Percentiles rank a stretch among this genome's conserved stretches.
These are phyloP conservation scores for Apis laboriosa DNA, from an alignment of 1,140 invertebrate species.

Conservation along the genomic window DNA sequence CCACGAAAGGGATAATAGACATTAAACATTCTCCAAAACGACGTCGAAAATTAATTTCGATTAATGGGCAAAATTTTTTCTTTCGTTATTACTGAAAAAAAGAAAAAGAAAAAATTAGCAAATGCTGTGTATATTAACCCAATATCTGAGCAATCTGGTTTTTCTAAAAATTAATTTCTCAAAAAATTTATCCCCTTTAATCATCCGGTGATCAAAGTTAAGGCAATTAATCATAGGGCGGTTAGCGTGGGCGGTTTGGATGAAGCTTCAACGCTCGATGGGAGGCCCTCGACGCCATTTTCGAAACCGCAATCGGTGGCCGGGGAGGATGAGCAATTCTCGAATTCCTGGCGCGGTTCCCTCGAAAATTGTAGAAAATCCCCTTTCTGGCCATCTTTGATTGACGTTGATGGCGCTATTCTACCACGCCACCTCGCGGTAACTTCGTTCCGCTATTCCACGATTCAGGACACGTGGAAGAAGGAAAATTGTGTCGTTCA, in stretches of 20 bases:
- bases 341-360: slow-evolving; percentile 35
- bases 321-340: slow-evolving; percentile 2
- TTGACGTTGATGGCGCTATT: slow-evolving; percentile 19
- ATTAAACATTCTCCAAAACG: too few relatives aligned
- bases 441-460: not conserved
- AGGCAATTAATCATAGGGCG: not conserved
- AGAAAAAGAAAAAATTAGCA: too few relatives aligned
- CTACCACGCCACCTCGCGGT: too few relatives aligned
- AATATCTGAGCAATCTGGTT: too few relatives aligned
- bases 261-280: not conserved
- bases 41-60: too few relatives aligned
- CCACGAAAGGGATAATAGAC: too few relatives aligned
- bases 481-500: not conserved
- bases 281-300: slow-evolving; percentile 10
- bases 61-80: too few relatives aligned
- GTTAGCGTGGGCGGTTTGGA: not conserved
- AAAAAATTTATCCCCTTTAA: not conserved
- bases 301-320: slow-evolving; percentile 41
- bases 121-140: too few relatives aligned
- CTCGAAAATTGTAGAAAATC: slow-evolving; percentile 34
- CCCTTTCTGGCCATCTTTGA: not conserved
- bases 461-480: not conserved
- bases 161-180: too few relatives aligned
- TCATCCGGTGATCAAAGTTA: not conserved
- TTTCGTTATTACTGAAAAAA: too few relatives aligned